Conservation (phyloP, 2,797 vertebrate genomes). For the Etheostoma perlongum region DNA sequence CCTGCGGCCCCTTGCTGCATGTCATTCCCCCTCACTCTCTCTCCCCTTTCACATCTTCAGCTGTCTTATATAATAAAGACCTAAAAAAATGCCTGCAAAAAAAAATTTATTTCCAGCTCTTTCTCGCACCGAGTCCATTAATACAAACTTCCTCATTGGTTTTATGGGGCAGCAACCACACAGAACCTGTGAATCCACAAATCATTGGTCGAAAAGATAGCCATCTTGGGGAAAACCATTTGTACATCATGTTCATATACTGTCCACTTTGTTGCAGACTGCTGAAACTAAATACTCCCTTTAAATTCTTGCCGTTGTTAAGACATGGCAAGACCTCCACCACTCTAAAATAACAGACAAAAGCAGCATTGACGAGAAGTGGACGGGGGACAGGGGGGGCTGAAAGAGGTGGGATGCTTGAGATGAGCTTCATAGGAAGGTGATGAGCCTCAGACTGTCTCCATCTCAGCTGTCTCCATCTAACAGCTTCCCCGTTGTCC, state of each 20-base stretch:
- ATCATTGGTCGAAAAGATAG: slow-evolving; percentile 16
- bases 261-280: slow-evolving; percentile 1
- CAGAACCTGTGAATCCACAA: slow-evolving; percentile 40
- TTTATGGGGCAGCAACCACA: slow-evolving; percentile 13
- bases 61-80: no score
- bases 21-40: no score
- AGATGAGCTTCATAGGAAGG: slow-evolving; percentile 70
- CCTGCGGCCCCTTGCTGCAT: no score
- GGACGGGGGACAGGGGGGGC: slow-evolving; percentile 15
- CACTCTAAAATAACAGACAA: slow-evolving; percentile 62
- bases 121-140: neutral
- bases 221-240: slow-evolving; percentile 32
- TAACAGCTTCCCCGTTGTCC: slow-evolving; percentile 73
- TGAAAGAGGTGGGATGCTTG: slow-evolving; percentile 59
- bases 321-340: slow-evolving; percentile 43
- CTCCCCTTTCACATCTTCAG: no score
- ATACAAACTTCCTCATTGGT: neutral
- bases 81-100: no score
- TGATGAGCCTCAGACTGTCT: slow-evolving; percentile 70
- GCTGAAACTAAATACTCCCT: slow-evolving; percentile 52
- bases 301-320: slow-evolving; percentile 43
- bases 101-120: neutral
- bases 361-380: slow-evolving; percentile 64
- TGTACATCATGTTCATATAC: slow-evolving; percentile 12
- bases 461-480: slow-evolving; percentile 55